Base-by-base conservation (phyloP, 1,140 invertebrate genomes). In the Bombus consobrinus region DNA sequence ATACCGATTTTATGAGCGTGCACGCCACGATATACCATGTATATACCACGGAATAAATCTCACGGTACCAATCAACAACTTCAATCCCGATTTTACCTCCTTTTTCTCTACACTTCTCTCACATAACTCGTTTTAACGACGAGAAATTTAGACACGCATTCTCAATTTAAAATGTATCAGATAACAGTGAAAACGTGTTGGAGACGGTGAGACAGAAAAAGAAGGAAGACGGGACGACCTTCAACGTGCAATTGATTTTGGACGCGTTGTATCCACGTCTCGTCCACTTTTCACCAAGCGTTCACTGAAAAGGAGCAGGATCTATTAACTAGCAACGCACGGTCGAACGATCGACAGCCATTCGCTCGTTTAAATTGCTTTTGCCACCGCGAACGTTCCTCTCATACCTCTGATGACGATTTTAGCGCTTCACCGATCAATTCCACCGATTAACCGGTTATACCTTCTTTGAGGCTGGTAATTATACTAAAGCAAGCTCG, bases 381-480 rank as follows among this genome's bases (percentile, higher is more conserved):
- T 68, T 25, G 62, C 39, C 47, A 12, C 34, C 5, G 12, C 13
- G 32, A 59, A 13, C 34, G 32, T 57, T 32, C 39, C 75, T 25
- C 1, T 0, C 18, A 22, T 59, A n/a, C 25, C 72, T 78, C 3
- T 39, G 18, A 25, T 32, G 66, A 41, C 25, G 66, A 37, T 71
- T 80, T 71, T 28, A 71, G 34, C 66, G 39, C 32, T 59, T 13
- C 13, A 1, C 3, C 59, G 9, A 34, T 37, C 73, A 34, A 76
- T 76, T 5, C 32, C 32, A 39, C 41, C 81, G 73, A 83, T 83
- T 83, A 83, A 83, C 62, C 73, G 81, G 73, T 53, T 53, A 62
- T 66, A n/a, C 18, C 73, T 32, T 77, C 37, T 66, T 77, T 32
- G 28, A 76, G 41, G 18, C 34, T 22, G 25, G 28, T 53, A 83